Base-by-base conservation (phyloP, 30 jellyfish, hydroid and myxozoan genomes). In the Catostylus mosaicus region DNA sequence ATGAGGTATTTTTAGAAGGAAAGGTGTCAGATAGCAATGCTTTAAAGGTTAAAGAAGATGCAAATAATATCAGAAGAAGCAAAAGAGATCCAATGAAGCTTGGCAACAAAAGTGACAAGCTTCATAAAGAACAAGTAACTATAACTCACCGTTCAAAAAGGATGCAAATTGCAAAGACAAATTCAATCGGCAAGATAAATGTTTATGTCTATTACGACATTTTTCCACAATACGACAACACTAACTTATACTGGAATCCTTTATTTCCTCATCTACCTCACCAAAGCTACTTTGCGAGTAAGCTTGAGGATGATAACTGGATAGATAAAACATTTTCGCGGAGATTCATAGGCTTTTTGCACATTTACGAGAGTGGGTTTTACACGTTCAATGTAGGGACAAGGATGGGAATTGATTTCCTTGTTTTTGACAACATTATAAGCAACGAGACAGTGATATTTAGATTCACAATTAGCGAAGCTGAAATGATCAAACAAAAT, bases 191-290 rank as follows among this genome's bases (percentile, higher is more conserved):
- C 20, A 50, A 56, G 29, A 74, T 88, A 19, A 88, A 88, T 33
- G 89, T 79, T 29, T 88, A 51, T 38, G 31, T 35, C 8, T 88
- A 88, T 52, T 67, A 48, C 24, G 94, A 78, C 82, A 43, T 88
- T 4, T 69, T 80, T 57, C 22, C 68, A n/a, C 31, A 54, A 2
- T 0, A 2, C 11, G 93, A 80, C 52, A 51, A 73, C 20, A 45
- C 68, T 3, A 72, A 65, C 22, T 9, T 62, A 62, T n/a, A 48
- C 22, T 79, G 89, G 94, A 78, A 88, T 81, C 77, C 84, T 1
- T 47, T 88, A 36, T 88, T 75, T 80, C 97, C 97, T 19, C 66
- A 46, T 27, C 31, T 45, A 23, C 97, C 97, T 9, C 32, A 72
- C 3, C 46, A 35, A 24, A 80, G 90, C 36, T 68, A 47, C 4